Conservation (phyloP, 2,113 vertebrate species). For the Collichthys lucidus region DNA sequence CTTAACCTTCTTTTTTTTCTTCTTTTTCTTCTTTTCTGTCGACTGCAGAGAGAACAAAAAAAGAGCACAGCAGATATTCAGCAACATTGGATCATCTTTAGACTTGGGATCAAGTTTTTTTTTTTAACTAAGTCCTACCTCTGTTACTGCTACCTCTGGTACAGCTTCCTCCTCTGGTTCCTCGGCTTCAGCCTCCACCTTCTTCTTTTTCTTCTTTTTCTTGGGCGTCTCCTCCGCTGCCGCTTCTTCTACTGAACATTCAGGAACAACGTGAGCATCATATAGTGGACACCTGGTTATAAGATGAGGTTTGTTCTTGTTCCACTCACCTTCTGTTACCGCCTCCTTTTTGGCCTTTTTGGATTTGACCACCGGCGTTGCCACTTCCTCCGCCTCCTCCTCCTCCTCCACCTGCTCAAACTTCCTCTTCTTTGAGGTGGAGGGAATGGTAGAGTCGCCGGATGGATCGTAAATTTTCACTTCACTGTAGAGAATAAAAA, state of each 20-base stretch:
- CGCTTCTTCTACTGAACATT: slow-evolving; percentile 53
- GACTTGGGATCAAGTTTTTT: background rate
- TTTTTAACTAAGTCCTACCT: slow-evolving; percentile 53
- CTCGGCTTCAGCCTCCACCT: slow-evolving; percentile 68
- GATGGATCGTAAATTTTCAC: slow-evolving; percentile 93
- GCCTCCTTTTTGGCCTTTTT: slow-evolving; percentile 90
- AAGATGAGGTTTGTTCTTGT: rapidly evolving
- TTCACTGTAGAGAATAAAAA: slow-evolving; percentile 82
- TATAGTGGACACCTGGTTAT: background rate
- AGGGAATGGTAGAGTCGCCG: slow-evolving; percentile 92
- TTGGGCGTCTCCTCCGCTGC: slow-evolving; percentile 80
- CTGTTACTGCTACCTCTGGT: slow-evolving; percentile 51
- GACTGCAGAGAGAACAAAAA: slow-evolving; percentile 79
- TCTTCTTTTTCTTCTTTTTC: slow-evolving; percentile 92
- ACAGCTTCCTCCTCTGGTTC: slow-evolving; percentile 61
- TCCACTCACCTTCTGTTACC: slow-evolving; percentile 71
- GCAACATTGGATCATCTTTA: background rate
- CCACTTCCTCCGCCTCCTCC: slow-evolving; percentile 83
- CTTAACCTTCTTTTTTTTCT: slow-evolving; percentile 83
- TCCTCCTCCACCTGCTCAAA: slow-evolving; percentile 89
- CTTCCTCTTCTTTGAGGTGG: slow-evolving; percentile 93
- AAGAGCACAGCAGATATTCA: background rate
- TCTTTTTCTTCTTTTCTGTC: slow-evolving; percentile 90
- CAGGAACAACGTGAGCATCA: background rate
- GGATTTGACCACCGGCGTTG: slow-evolving; percentile 76